phyloP scores from a whole-genome alignment of 1,140 invertebrate species.

The Notospermus geniculatus region DNA sequence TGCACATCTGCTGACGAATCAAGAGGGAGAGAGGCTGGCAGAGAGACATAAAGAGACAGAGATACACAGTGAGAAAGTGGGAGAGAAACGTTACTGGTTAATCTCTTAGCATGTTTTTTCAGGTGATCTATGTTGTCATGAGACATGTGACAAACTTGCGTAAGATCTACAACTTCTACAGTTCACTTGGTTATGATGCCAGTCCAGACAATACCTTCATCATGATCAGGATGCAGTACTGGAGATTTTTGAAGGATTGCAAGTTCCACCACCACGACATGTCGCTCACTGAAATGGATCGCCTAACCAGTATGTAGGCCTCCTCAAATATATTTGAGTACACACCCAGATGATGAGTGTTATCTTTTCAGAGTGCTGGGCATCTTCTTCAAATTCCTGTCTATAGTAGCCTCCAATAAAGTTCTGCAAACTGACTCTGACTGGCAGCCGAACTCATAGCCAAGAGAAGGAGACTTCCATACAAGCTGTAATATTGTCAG shows the following conservation, averaged over 20 bases:
- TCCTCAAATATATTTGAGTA: background rate
- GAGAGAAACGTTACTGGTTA: too few relatives aligned
- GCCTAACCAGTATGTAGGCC: conserved; percentile 39
- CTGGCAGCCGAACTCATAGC: too few relatives aligned
- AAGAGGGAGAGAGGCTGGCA: too few relatives aligned
- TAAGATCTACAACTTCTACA: conserved; percentile 53
- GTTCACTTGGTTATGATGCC: conserved; percentile 48
- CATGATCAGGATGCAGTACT: conserved; percentile 56
- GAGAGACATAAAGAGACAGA: too few relatives aligned
- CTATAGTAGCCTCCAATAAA: too few relatives aligned
- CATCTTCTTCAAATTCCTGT: too few relatives aligned
- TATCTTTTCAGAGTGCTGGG: conserved; percentile 1
- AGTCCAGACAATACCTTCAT: conserved; percentile 55
- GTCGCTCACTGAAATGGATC: conserved; percentile 53
- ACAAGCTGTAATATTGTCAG: too few relatives aligned
- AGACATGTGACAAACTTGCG: conserved; percentile 47
- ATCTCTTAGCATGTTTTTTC: conserved; percentile 12
- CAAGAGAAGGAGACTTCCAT: too few relatives aligned
- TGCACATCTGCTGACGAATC: too few relatives aligned
- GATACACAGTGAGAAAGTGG: too few relatives aligned
- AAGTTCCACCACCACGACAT: conserved; percentile 43
- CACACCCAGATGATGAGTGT: background rate
- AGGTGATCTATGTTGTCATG: conserved; percentile 50
- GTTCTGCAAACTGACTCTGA: too few relatives aligned
- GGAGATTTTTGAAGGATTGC: conserved; percentile 55